Conservation (phyloP, 2,797 vertebrate species). For the Gastrophryne carolinensis region DNA sequence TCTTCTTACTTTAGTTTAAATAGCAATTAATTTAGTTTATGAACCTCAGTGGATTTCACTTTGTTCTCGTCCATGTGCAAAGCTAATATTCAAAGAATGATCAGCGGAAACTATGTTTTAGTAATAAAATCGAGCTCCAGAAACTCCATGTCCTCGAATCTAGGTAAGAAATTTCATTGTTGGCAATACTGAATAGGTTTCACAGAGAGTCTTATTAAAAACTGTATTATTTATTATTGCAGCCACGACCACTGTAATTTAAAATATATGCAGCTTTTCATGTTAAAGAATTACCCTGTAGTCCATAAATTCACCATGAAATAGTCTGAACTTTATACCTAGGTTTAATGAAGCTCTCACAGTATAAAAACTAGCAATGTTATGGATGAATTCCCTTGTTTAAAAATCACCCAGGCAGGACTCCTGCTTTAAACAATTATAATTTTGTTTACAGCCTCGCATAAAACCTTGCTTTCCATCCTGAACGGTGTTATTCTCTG, state of each 20-base stretch:
- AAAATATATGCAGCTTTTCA: conserved; percentile 35
- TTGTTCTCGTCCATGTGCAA: neutral
- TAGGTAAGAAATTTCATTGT: conserved; percentile 23
- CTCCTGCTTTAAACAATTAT: conserved; percentile 45
- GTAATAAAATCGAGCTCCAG: neutral
- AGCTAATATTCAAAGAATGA: conserved; percentile 11
- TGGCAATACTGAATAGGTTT: conserved; percentile 15
- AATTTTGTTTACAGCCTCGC: conserved; percentile 46
- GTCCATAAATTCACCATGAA: conserved; percentile 49
- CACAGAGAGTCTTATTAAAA: conserved; percentile 37
- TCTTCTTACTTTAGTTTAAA: neutral
- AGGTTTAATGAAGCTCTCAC: conserved; percentile 45
- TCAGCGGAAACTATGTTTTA: neutral
- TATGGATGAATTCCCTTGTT: conserved; percentile 45
- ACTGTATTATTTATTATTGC: conserved; percentile 32
- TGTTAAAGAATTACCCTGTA: conserved; percentile 36
- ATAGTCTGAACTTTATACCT: conserved; percentile 50
- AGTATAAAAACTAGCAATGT: conserved; percentile 32
- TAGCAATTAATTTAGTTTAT: neutral
- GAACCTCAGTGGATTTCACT: neutral
- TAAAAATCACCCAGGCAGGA: conserved; percentile 40
- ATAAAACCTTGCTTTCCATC: conserved; percentile 34
- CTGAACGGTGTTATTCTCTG: neutral
- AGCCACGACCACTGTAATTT: conserved; percentile 7
- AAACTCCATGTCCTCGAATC: conserved; percentile 4